A percentile compares a stretch with the other conserved stretches of the same genome.
These are phyloP conservation scores for Peromyscus melanophrys DNA, from an alignment of 2,797 vertebrate species.

Conservation along the genomic window DNA sequence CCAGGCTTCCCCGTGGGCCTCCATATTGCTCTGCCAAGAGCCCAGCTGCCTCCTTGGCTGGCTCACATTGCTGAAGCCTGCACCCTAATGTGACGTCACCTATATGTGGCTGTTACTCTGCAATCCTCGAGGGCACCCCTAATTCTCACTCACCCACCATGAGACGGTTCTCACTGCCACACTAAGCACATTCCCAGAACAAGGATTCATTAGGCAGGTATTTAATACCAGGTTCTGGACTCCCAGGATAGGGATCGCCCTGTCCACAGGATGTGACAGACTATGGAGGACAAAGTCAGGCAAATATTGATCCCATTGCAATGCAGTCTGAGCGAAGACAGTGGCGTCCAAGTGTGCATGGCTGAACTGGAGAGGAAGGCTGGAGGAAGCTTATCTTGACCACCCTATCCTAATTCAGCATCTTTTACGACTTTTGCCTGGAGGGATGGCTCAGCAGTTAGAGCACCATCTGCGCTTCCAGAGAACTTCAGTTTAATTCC, in stretches of 20 bases:
- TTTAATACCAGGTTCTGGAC: neutral
- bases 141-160: neutral
- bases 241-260: neutral
- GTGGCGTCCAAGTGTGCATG: rapidly evolving
- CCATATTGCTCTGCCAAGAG: neutral
- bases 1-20: neutral
- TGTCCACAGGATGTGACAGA: neutral
- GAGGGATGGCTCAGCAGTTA: neutral
- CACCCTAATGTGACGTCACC: neutral
- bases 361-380: neutral
- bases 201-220: neutral
- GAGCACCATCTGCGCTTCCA: no score
- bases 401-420: conserved; percentile 60
- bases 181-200: neutral
- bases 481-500: neutral
- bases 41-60: neutral
- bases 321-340: neutral
- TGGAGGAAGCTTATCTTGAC: neutral
- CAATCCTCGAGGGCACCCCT: neutral
- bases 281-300: neutral
- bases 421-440: neutral
- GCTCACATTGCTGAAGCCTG: neutral
- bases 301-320: neutral
- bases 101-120: neutral
- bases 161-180: neutral